Evolutionary conservation across 1,140 invertebrate species (phyloP), one percentile per base, ranked within the genome.

Genomic region (Teleogryllus occipitalis): DNA sequence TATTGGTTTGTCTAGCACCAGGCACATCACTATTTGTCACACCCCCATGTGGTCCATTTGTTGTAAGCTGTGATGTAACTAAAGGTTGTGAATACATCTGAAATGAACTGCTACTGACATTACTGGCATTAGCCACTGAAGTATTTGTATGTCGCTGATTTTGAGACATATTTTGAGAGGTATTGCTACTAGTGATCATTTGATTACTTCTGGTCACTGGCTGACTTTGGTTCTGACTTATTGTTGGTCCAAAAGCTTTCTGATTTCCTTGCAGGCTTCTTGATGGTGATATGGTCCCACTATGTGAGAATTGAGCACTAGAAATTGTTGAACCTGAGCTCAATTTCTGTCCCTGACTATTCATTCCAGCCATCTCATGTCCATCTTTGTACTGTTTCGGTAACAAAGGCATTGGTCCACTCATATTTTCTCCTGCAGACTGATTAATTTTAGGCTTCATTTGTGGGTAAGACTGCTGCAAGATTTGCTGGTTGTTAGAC

Each of bases 401-500:
- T 18, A 65, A 10, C 10, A 18, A 18, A 65, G 54, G 54, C 7
- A 18, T 14, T 65, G 54, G 18, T 14, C 18, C 18, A 65, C 10
- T 18, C 18, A 18, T 18, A 65, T 18, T 65, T 10, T 65, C 54
- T 65, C 54, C 54, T 65, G 2, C 54, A 65, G 54, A 65, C 54
- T 65, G 54, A 65, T 18, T 65, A 47, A 8, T 18, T 73, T 18
- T 75, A 80, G 74, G 10, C n/a, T 79, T 65, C 18, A 18, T 14
- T 65, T 65, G 54, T 2, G 18, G 10, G 18, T 14, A 65, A 1
- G 54, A 14, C 77, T 80, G 81, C 79, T 47, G 79, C 79, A 21
- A 75, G n/a, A 80, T 81, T 81, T 48, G 82, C 79, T 47, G 79
- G 80, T 15, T 81, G 79, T 49, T 80, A 78, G 8, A 81, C 49